A percentile compares a stretch with the other conserved stretches of the same genome.
Conservation (phyloP, 2,888 invertebrate genomes). For the Tribolium freemani region DNA sequence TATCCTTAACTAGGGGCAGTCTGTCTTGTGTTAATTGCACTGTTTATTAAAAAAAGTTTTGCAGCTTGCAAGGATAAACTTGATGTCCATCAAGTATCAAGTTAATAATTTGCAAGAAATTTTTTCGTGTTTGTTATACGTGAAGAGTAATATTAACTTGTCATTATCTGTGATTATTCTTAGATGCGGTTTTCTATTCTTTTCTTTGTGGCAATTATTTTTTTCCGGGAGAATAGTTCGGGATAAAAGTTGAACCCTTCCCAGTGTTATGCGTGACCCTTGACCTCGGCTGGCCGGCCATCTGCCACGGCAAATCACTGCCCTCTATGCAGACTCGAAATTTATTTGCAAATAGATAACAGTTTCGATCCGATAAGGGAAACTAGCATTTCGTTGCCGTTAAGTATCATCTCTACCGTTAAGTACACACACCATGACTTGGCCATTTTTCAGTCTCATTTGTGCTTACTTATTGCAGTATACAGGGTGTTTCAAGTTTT, state of each 20-base stretch:
- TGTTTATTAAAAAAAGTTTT: slow-evolving; percentile 5
- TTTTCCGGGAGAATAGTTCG: not conserved
- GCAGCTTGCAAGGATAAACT: slow-evolving; percentile 11
- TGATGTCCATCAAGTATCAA: slow-evolving; percentile 21
- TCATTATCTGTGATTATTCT: not conserved
- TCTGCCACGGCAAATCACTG: slow-evolving; percentile 16
- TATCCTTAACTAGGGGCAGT: not conserved
- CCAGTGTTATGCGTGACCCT: slow-evolving; percentile 27
- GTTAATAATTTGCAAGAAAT: slow-evolving; percentile 8
- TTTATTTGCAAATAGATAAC: slow-evolving; percentile 25
- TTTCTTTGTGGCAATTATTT: not conserved
- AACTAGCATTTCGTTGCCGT: slow-evolving; percentile 31
- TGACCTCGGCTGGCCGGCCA: slow-evolving; percentile 23
- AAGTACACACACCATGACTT: slow-evolving; percentile 24
- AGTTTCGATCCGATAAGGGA: slow-evolving; percentile 23
- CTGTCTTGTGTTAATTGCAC: not conserved
- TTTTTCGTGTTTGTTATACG: not conserved
- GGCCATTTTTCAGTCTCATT: slow-evolving; percentile 31
- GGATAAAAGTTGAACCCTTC: slow-evolving; percentile 9
- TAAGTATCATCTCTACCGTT: slow-evolving; percentile 35
- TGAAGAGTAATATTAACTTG: not conserved
- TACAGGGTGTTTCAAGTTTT: too few species aligned
- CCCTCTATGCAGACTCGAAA: not conserved
- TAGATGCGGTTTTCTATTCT: not conserved
- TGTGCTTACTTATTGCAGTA: slow-evolving; percentile 27